Conservation (phyloP, 2,113 vertebrate genomes). For the Arizona elegans region DNA sequence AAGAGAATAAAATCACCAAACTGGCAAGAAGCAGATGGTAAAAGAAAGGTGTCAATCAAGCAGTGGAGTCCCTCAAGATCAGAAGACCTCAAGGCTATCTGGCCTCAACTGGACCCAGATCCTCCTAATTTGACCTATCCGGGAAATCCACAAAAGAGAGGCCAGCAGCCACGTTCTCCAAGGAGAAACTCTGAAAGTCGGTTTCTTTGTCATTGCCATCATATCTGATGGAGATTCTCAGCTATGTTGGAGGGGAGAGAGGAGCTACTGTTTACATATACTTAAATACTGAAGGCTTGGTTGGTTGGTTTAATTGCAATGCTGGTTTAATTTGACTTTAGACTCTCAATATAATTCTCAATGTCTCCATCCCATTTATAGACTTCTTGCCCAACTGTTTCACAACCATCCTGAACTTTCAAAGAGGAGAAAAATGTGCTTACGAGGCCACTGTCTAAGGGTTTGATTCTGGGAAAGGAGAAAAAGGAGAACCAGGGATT, state of each 20-base stretch:
- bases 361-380: not conserved
- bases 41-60: not conserved
- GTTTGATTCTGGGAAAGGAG: accelerated
- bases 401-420: not conserved
- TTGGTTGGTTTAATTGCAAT: not conserved
- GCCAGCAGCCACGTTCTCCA: not conserved
- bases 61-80: too few species aligned
- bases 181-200: not conserved
- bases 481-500: constrained; percentile 39
- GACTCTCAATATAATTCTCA: not conserved
- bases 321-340: not conserved
- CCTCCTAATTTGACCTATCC: not conserved
- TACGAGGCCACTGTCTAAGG: not conserved
- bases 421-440: constrained; percentile 51
- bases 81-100: too few species aligned
- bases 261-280: not conserved
- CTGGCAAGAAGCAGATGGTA: not conserved
- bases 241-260: not conserved
- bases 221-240: not conserved
- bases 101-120: not conserved
- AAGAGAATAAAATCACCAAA: not conserved
- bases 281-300: not conserved
- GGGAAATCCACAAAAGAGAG: not conserved
- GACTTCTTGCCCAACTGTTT: constrained; percentile 38
- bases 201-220: not conserved